Evolutionary conservation across 2,113 vertebrate genomes (phyloP).

Genomic region (Bambusicola thoracicus): DNA sequence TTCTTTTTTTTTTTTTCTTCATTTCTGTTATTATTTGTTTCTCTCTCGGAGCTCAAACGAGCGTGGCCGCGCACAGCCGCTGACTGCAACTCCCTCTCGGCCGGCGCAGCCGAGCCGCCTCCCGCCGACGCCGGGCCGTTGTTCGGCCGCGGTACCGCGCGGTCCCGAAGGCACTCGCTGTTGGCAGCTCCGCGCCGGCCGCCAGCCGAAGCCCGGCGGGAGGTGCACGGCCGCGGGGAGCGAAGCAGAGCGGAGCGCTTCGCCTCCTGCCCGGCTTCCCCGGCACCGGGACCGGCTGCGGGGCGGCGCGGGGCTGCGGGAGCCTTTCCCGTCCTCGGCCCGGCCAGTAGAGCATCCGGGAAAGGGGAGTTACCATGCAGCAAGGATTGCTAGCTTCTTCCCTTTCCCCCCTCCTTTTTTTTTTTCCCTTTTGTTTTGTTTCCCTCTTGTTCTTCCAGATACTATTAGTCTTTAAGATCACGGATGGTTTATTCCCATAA

Average conservation of each 20-base stretch:
- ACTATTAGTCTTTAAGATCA: neutral
- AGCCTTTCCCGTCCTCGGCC: neutral
- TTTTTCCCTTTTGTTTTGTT: neutral
- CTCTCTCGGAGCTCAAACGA: neutral
- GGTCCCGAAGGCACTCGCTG: no score
- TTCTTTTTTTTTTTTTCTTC: neutral
- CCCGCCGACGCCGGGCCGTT: neutral
- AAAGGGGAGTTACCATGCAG: neutral
- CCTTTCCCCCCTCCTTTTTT: neutral
- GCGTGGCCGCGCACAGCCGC: neutral
- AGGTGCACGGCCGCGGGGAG: neutral
- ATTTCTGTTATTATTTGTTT: neutral
- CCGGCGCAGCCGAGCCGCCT: neutral
- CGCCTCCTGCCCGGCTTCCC: neutral
- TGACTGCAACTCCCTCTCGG: neutral
- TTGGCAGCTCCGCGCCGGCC: no score
- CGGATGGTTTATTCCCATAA: neutral
- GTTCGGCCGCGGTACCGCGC: no score
- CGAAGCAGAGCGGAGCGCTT: neutral
- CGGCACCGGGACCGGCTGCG: neutral
- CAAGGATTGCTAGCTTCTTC: neutral
- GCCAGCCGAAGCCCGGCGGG: no score
- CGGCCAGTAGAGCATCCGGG: neutral
- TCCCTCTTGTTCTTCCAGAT: fast-evolving
- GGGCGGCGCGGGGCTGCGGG: neutral